These are phyloP conservation scores for Clusia tigrina DNA, from an alignment of 2,888 invertebrate genomes.

Conservation along the genomic window DNA sequence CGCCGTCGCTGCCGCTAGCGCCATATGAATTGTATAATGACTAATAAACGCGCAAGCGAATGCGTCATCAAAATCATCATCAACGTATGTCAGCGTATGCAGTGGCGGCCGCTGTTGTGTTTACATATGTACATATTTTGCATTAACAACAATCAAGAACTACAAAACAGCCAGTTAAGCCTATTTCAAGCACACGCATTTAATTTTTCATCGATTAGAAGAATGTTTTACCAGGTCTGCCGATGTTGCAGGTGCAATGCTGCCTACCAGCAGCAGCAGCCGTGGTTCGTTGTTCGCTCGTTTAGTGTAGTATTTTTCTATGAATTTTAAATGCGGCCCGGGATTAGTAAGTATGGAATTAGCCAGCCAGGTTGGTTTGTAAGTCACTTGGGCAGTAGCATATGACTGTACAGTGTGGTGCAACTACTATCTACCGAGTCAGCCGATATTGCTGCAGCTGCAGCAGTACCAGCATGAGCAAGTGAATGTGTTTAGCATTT, in stretches of 20 bases:
- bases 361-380: not conserved
- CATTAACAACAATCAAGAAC: not conserved
- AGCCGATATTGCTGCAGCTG: conserved; percentile 10
- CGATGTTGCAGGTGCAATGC: too few species aligned
- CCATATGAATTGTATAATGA: too few species aligned
- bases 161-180: not conserved
- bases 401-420: conserved; percentile 14
- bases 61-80: too few species aligned
- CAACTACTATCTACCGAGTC: not conserved
- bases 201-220: conserved; percentile 4
- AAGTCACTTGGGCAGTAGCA: conserved; percentile 23
- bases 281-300: not conserved
- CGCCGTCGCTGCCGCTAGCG: too few species aligned
- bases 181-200: not conserved
- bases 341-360: not conserved
- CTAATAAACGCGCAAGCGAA: too few species aligned
- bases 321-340: conserved; percentile 1
- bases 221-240: too few species aligned
- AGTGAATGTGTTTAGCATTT: conserved; percentile 36
- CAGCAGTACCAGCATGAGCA: conserved; percentile 11
- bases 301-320: not conserved
- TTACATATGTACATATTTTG: too few species aligned
- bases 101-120: too few species aligned
- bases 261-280: not conserved
- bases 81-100: too few species aligned